Evolutionary conservation across 2,113 vertebrate genomes (phyloP), one percentile per base, ranked within the genome.

Genomic region (Crotalus tigris): DNA sequence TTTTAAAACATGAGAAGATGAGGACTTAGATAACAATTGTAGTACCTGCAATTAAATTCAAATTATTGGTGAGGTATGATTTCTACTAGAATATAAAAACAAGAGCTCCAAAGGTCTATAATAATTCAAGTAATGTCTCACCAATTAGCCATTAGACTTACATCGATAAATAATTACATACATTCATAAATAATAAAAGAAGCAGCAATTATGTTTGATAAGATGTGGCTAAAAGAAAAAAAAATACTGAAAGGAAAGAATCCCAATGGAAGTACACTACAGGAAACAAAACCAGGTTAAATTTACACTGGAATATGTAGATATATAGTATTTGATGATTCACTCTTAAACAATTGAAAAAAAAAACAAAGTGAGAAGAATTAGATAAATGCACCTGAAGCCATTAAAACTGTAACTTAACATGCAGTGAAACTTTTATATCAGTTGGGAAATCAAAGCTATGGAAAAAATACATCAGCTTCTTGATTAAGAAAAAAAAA

Each of bases 161-260:
- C 55, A n/a, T 90, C 29, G 57, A 57, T 81, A 85, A 89, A 54
- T 55, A 55, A 55, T 17, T 55, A 59, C 61, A 64, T 29, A n/a
- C 61, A n/a, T 64, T 64, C 61, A 46, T 51, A 15, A 87, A 85
- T 12, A 26, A 90, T 61, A 90, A 93, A 90, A 69, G 55, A 90
- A 93, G 53, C n/a, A 86, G 88, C 92, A 93, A 90, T 93, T 90
- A 93, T 86, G 29, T 86, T 46, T 86, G 75, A 90, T 86, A 93
- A 93, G 55, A 88, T 86, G 75, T 53, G 44, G 88, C 75, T 93
- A 90, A 93, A 93, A 90, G 53, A 93, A 90, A 53, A 93, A 92
- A 93, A 92, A 90, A 90, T 90, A 93, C 55, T 54, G 88, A 23
- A 75, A 90, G 29, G 23, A 75, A 93, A 61, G 90, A 90, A 61